These are phyloP conservation scores for Eulemur coronatus DNA, from an alignment of 2,797 vertebrate species.

Conservation along the genomic window DNA sequence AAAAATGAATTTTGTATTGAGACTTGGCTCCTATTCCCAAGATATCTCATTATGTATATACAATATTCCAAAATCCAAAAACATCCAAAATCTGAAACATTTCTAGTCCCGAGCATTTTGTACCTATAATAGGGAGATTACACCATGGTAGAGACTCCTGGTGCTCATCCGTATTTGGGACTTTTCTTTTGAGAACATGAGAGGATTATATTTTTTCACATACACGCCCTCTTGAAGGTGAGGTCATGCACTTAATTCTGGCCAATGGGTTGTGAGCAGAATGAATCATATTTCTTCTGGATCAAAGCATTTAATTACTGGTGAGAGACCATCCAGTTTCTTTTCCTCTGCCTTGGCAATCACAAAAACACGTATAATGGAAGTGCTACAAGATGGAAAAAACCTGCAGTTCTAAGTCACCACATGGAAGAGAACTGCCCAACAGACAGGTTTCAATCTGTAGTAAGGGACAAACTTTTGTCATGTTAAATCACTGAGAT, in stretches of 20 bases:
- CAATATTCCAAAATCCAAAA: background rate
- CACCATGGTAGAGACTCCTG: background rate
- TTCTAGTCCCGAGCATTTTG: background rate
- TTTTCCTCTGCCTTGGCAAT: background rate
- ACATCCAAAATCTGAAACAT: background rate
- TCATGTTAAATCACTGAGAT: background rate
- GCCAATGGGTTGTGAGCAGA: background rate
- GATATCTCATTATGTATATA: background rate
- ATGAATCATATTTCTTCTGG: background rate
- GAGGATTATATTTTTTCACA: background rate
- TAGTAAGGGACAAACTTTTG: background rate
- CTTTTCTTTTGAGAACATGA: background rate
- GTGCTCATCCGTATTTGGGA: too few species aligned
- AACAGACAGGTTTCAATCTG: background rate
- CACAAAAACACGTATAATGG: rapidly evolving
- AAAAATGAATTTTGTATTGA: background rate
- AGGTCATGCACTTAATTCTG: background rate
- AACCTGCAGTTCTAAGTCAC: background rate
- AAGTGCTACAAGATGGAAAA: background rate
- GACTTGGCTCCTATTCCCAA: background rate
- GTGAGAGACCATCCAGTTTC: background rate
- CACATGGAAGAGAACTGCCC: background rate
- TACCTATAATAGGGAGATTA: background rate
- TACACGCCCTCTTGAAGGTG: background rate
- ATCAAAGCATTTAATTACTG: background rate